Evolutionary conservation across 2,888 invertebrate genomes (phyloP), one percentile per base, ranked within the genome.

Genomic region (Unio delphinus): DNA sequence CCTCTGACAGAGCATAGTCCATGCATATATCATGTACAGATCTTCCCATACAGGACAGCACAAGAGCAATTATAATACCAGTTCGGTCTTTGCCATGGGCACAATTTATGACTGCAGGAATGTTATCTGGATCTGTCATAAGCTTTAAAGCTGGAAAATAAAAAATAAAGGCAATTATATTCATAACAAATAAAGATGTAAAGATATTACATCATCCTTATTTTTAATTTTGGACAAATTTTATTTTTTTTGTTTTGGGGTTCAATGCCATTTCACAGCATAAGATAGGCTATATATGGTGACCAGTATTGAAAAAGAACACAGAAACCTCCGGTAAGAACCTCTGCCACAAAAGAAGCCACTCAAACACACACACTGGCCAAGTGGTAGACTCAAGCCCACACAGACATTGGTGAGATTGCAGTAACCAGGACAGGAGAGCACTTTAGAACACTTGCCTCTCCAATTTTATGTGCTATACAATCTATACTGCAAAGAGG

Each of bases 21-120:
- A 73, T 61, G 20, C 75, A 74, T 34, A 88, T 84, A 58, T 82
- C 73, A 34, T 84, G 82, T 55, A 77, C 79, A 0, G 83, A 70
- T 67, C 80, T 77, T 55, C 86, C 86, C 18, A 86, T 69, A 64
- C 83, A 83, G 7, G 73, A 72, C 23, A 87, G 68, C 8, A 88
- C 77, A 55, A 88, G 65, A 6, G 87, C 86, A 1, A 83, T 79
- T 8, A 87, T 75, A 26, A 88, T 80, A 4, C 88, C 88, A 8
- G 88, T 87, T 63, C 88, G 75, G 68, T 88, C 88, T 70, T 88
- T 88, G 15, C 88, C 88, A 72, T 84, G 83, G 4, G 86, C 85
- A 80, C 88, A 88, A 75, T 85, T 87, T n/a, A 88, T 70, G 73
- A 88, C 70, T 3, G 82, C 85, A 34, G 88, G 86, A 30, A 82